Evolutionary conservation across 2,888 invertebrate species (phyloP).

Genomic region (Biston stratarius): DNA sequence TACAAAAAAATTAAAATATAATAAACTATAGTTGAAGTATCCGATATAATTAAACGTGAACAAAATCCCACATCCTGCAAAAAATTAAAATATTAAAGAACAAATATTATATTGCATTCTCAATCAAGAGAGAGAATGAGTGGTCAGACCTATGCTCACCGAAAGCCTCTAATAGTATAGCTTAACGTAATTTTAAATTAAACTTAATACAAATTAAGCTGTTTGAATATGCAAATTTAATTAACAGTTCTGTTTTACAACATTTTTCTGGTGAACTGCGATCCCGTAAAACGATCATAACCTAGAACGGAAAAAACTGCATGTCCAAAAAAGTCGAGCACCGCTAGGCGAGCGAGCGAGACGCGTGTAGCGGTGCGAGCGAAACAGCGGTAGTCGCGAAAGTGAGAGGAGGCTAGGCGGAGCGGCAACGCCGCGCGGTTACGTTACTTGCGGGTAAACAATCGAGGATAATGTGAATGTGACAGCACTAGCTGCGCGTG

Average conservation of each 20-base stretch:
- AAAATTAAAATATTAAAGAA: too few relatives aligned
- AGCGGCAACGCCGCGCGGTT: conserved; percentile 80
- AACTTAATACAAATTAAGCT: neutral
- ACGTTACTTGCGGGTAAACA: conserved; percentile 84
- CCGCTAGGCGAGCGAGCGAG: conserved; percentile 78
- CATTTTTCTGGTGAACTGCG: conserved; percentile 25
- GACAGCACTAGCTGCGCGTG: conserved; percentile 78
- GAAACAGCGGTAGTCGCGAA: conserved; percentile 73
- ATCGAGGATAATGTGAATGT: conserved; percentile 74
- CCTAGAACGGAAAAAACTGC: conserved; percentile 80
- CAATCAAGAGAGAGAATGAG: conserved; percentile 20
- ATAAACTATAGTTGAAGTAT: too few relatives aligned
- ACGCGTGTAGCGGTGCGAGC: conserved; percentile 55
- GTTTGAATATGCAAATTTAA: conserved; percentile 12
- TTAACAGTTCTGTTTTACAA: conserved; percentile 32
- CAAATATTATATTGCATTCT: too few relatives aligned
- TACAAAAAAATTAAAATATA: too few relatives aligned
- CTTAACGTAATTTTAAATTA: too few relatives aligned
- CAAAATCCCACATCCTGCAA: too few relatives aligned
- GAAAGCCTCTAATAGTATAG: neutral
- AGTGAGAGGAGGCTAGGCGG: conserved; percentile 83
- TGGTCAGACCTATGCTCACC: neutral
- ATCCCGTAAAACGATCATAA: conserved; percentile 73
- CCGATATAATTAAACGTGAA: too few relatives aligned
- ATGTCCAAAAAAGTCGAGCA: conserved; percentile 84